Evolutionary conservation across 2,797 vertebrate genomes (phyloP).

Genomic region (Choloepus didactylus): DNA sequence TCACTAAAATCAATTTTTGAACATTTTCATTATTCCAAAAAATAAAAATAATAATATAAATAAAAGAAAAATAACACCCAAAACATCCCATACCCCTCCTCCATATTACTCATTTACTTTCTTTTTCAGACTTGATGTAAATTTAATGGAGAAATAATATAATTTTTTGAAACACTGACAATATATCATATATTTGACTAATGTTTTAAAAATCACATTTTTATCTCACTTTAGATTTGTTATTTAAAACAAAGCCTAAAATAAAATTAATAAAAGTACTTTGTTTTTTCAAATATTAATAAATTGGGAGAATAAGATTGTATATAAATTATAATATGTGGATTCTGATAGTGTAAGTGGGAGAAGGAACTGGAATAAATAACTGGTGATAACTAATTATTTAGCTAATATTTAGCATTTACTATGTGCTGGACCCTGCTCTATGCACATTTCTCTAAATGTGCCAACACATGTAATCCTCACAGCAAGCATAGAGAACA

Average conservation of each 20-base stretch:
- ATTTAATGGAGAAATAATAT: neutral
- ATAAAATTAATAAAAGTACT: neutral
- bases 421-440: neutral
- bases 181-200: neutral
- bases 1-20: too few relatives aligned
- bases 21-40: too few relatives aligned
- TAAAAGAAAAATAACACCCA: too few relatives aligned
- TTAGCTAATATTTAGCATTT: neutral
- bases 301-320: neutral
- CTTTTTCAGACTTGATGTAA: neutral
- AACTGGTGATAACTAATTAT: neutral
- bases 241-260: constrained; percentile 38
- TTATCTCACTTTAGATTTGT: neutral
- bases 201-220: neutral
- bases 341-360: neutral
- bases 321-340: neutral
- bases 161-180: neutral
- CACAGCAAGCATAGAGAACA: neutral
- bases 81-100: too few relatives aligned
- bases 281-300: neutral
- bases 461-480: neutral
- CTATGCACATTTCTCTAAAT: neutral
- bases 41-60: too few relatives aligned
- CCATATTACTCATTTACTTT: too few relatives aligned
- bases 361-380: constrained; percentile 30